Percentiles rank a stretch among this genome's conserved stretches.
Conservation (phyloP, 2,797 vertebrate species). For the Manis javanica region DNA sequence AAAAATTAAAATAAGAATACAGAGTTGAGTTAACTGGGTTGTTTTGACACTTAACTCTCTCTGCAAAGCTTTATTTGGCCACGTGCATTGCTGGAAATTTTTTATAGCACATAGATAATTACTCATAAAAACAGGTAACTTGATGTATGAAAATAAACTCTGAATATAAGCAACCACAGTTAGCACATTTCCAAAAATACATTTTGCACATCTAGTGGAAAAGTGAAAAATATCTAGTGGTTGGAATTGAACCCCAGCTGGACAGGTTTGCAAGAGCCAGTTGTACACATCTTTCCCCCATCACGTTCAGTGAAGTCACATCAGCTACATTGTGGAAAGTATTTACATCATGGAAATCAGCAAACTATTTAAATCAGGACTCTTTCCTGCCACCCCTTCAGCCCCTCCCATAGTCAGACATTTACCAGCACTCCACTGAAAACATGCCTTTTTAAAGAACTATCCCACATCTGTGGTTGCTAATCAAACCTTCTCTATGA, state of each 20-base stretch:
- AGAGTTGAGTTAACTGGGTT: background rate
- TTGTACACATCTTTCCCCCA: background rate
- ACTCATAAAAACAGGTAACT: background rate
- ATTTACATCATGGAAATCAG: background rate
- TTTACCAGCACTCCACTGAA: background rate
- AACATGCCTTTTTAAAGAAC: background rate
- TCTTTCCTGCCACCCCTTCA: background rate
- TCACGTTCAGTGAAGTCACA: background rate
- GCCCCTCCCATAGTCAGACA: rapidly evolving
- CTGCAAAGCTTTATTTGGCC: background rate
- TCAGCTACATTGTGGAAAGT: background rate
- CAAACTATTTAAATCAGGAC: background rate
- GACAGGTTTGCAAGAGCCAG: background rate
- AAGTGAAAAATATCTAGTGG: background rate
- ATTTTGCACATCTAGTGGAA: background rate
- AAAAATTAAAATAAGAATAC: background rate
- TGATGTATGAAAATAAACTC: background rate
- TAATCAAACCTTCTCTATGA: background rate
- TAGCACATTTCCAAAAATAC: background rate
- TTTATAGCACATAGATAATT: background rate
- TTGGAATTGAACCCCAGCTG: background rate
- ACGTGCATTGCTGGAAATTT: background rate
- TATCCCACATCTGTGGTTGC: background rate
- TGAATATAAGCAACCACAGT: background rate
- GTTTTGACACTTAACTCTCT: background rate